These are phyloP conservation scores for Eriosoma lanigerum DNA, from an alignment of 1,140 invertebrate genomes.

Conservation along the genomic window DNA sequence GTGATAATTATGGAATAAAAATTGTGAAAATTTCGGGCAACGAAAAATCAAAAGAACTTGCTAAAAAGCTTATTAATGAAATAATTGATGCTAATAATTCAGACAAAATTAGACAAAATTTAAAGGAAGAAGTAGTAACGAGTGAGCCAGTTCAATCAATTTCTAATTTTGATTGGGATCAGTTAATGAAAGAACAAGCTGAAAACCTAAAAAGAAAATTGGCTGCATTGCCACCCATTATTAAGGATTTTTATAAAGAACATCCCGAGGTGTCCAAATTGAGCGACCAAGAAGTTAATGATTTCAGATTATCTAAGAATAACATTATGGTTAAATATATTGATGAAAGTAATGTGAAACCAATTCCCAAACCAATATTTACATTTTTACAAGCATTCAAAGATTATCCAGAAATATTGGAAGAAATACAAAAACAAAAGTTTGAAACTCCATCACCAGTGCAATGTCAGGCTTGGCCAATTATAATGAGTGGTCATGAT, in stretches of 20 bases:
- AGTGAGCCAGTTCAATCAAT: neutral
- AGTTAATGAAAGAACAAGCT: conserved; percentile 21
- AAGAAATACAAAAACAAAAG: conserved; percentile 77
- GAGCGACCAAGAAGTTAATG: conserved; percentile 64
- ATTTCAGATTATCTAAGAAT: conserved; percentile 67
- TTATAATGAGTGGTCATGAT: conserved; percentile 80
- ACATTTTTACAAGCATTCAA: conserved; percentile 83
- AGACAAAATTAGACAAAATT: neutral
- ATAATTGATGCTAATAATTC: conserved; percentile 27
- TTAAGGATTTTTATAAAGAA: conserved; percentile 85
- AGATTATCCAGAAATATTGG: conserved; percentile 78
- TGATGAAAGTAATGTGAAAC: conserved; percentile 58
- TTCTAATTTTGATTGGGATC: conserved; percentile 11
- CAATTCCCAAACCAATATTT: conserved; percentile 79
- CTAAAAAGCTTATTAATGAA: conserved; percentile 4
- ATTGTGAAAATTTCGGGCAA: conserved; percentile 18
- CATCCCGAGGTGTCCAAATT: conserved; percentile 70
- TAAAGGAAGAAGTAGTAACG: neutral
- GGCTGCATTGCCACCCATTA: conserved; percentile 67
- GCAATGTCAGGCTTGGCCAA: conserved; percentile 86
- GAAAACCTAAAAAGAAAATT: conserved; percentile 59
- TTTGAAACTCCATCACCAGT: conserved; percentile 88
- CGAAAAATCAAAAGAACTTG: neutral
- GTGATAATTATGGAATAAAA: neutral
- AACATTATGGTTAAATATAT: conserved; percentile 69